Evolutionary conservation across 2,113 vertebrate genomes (phyloP).

Genomic region (Myrmecobius fasciatus): DNA sequence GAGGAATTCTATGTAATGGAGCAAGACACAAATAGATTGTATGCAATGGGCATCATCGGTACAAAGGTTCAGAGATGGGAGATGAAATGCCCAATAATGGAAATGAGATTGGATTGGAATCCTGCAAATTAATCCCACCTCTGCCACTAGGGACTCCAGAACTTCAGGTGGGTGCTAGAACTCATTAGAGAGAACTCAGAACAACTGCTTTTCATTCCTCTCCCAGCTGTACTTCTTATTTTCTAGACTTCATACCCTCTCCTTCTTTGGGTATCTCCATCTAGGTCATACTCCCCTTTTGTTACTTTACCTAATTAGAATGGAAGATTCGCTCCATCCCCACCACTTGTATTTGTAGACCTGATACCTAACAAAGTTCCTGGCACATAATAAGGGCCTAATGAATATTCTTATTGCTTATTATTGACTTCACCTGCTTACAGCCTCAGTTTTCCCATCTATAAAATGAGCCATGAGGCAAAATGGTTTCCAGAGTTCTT

Average conservation of each 20-base stretch:
- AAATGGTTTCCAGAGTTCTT: background rate
- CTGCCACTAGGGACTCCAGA: background rate
- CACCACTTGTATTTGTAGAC: background rate
- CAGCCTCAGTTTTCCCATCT: slow-evolving; percentile 1
- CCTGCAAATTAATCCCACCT: background rate
- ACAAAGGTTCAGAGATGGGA: background rate
- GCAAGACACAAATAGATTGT: background rate
- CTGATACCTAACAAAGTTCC: background rate
- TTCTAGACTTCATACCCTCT: background rate
- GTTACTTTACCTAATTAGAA: background rate
- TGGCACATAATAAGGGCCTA: background rate
- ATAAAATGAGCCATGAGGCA: background rate
- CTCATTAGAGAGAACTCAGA: background rate
- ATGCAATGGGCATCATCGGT: background rate
- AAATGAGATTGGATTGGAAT: background rate
- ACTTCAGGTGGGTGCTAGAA: background rate
- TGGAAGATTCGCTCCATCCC: background rate
- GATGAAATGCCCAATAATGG: background rate
- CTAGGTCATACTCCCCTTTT: background rate
- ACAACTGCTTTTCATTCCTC: background rate
- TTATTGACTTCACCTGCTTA: background rate
- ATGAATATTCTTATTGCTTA: background rate
- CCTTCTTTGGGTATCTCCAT: background rate
- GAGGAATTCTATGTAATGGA: background rate
- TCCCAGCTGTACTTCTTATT: background rate